A percentile compares a stretch with the other conserved stretches of the same genome.
phyloP scores from a whole-genome alignment of 2,113 vertebrate genomes.

The Amblyornis subalaris region DNA sequence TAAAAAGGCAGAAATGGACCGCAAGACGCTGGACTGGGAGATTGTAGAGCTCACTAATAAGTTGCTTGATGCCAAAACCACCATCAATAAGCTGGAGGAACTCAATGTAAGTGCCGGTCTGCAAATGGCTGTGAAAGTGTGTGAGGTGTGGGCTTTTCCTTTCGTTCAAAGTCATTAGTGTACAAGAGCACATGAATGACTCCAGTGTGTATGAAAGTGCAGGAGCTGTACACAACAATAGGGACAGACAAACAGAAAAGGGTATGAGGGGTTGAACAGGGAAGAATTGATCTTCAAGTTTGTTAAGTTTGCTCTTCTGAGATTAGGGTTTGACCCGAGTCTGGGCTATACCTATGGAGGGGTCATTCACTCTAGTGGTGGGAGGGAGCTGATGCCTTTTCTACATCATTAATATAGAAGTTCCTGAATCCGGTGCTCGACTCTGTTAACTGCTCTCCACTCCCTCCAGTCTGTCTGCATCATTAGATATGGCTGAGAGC shows the following conservation, averaged over 20 bases:
- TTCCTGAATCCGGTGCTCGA: background rate
- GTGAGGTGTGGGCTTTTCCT: background rate
- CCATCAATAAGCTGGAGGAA: slow-evolving; percentile 93
- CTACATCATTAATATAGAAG: background rate
- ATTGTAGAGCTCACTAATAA: slow-evolving; percentile 98
- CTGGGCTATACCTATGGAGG: background rate
- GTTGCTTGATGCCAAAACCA: slow-evolving; percentile 92
- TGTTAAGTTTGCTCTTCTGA: background rate
- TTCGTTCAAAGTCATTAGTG: background rate
- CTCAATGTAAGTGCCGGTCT: slow-evolving; percentile 80
- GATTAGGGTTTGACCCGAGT: background rate
- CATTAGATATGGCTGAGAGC: background rate
- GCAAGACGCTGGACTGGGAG: slow-evolving; percentile 95
- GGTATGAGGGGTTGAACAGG: background rate
- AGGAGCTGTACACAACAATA: background rate
- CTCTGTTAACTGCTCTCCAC: background rate
- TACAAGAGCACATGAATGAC: background rate
- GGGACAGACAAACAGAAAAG: background rate
- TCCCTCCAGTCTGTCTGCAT: background rate
- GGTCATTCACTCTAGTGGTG: background rate
- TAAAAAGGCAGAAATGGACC: slow-evolving; percentile 95
- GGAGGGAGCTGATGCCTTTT: background rate
- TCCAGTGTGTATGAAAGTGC: background rate
- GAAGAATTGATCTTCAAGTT: background rate
- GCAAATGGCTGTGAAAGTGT: background rate